Evolutionary conservation across 2,888 invertebrate genomes (phyloP).

Genomic region (Volucella bombylans): DNA sequence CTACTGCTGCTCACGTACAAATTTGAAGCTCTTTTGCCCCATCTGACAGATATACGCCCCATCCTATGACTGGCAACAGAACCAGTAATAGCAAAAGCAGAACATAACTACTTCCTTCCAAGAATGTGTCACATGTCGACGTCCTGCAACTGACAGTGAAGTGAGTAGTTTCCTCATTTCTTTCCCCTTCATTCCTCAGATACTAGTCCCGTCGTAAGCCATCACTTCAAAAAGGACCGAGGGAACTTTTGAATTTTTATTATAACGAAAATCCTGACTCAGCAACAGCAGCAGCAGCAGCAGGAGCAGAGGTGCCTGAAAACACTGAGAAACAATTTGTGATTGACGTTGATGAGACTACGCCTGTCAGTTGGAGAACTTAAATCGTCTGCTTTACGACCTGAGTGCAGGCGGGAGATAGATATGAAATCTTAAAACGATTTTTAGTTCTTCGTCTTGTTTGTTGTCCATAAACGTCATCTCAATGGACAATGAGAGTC

Average conservation of each 20-base stretch:
- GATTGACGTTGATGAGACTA: constrained; percentile 72
- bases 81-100: constrained; percentile 49
- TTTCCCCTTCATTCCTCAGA: neutral
- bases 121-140: constrained; percentile 73
- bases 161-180: constrained; percentile 48
- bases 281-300: constrained; percentile 23
- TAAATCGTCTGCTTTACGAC: constrained; percentile 64
- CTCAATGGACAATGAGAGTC: constrained; percentile 46
- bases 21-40: constrained; percentile 58
- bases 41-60: constrained; percentile 56
- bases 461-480: constrained; percentile 68
- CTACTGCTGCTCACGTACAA: constrained; percentile 49
- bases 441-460: constrained; percentile 50
- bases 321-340: constrained; percentile 39
- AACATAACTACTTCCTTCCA: constrained; percentile 73
- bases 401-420: constrained; percentile 5
- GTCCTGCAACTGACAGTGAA: constrained; percentile 69
- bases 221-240: neutral
- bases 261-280: constrained; percentile 56
- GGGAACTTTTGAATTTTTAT: constrained; percentile 57
- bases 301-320: constrained; percentile 5
- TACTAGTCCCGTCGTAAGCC: neutral
- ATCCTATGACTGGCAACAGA: constrained; percentile 61
- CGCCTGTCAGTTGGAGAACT: constrained; percentile 58
- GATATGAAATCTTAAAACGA: constrained; percentile 49